phyloP scores from a whole-genome alignment of 2,797 vertebrate genomes.

The Tolypeutes matacus region DNA sequence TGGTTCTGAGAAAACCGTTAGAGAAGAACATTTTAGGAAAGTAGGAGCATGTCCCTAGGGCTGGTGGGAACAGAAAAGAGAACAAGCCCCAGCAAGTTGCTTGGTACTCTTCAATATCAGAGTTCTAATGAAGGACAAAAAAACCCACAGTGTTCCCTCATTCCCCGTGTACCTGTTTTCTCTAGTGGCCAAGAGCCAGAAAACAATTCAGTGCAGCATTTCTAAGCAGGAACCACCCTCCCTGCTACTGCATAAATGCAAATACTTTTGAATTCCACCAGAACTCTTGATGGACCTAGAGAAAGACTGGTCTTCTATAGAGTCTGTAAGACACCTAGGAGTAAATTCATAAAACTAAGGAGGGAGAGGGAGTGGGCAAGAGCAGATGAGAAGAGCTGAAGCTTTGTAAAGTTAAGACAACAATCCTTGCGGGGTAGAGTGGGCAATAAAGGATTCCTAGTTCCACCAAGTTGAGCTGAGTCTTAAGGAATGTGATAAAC shows the following conservation, averaged over 20 bases:
- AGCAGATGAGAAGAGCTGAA: not conserved
- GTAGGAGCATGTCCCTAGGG: not conserved
- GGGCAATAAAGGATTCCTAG: not conserved
- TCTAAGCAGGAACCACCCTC: not conserved
- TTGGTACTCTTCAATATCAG: not conserved
- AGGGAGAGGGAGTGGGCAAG: not conserved
- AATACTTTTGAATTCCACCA: not conserved
- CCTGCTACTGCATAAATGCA: not conserved
- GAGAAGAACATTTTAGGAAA: not conserved
- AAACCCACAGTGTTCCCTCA: not conserved
- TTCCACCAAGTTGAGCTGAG: not conserved
- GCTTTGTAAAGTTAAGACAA: not conserved
- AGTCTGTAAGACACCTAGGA: not conserved
- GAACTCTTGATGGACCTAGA: not conserved
- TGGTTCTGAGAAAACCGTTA: not conserved
- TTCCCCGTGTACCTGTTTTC: not conserved
- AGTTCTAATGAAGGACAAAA: not conserved
- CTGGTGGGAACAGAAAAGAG: not conserved
- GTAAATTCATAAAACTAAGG: not conserved
- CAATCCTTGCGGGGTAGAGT: not conserved
- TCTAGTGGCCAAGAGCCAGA: not conserved
- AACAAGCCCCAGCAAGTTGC: not conserved
- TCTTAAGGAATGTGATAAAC: not conserved
- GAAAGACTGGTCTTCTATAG: not conserved
- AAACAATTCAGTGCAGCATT: not conserved